Conservation (phyloP, 2,797 vertebrate species). For the Macrochelys suwanniensis region DNA sequence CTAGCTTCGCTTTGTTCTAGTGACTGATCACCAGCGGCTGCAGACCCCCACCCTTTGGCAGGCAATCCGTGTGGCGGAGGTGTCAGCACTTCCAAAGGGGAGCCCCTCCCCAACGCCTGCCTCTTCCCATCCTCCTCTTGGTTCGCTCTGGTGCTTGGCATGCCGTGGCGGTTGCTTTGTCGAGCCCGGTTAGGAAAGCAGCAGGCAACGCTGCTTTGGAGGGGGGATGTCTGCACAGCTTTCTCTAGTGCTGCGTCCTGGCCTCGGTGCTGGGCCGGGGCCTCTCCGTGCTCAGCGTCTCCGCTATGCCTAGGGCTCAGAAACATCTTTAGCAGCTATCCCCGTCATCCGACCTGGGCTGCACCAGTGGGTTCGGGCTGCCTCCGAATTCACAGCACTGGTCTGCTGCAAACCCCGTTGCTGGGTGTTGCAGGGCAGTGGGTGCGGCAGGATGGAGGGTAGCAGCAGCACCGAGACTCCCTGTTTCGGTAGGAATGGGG, state of each 20-base stretch:
- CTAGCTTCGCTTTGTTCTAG: neutral
- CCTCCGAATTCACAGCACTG: neutral
- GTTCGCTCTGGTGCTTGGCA: rapidly evolving
- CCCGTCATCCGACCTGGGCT: neutral
- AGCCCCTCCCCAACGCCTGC: neutral
- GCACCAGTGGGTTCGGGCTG: neutral
- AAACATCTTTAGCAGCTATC: neutral
- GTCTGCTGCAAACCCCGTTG: no score
- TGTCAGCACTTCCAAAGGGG: neutral
- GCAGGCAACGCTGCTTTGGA: rapidly evolving
- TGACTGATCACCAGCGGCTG: neutral
- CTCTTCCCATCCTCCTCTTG: no score
- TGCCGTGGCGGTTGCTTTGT: rapidly evolving
- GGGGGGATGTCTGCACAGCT: neutral
- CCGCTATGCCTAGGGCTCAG: neutral
- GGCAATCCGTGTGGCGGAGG: no score
- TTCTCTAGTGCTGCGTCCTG: rapidly evolving
- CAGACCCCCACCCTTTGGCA: neutral
- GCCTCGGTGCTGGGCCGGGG: neutral
- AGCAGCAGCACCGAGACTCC: neutral
- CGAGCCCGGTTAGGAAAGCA: neutral
- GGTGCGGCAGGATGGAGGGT: neutral
- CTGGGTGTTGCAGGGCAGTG: neutral
- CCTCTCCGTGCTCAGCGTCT: neutral
- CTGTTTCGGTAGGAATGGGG: neutral